Evolutionary conservation across 30 jellyfish, hydroid and myxozoan species (phyloP).

Genomic region (Rhopilema esculentum): DNA sequence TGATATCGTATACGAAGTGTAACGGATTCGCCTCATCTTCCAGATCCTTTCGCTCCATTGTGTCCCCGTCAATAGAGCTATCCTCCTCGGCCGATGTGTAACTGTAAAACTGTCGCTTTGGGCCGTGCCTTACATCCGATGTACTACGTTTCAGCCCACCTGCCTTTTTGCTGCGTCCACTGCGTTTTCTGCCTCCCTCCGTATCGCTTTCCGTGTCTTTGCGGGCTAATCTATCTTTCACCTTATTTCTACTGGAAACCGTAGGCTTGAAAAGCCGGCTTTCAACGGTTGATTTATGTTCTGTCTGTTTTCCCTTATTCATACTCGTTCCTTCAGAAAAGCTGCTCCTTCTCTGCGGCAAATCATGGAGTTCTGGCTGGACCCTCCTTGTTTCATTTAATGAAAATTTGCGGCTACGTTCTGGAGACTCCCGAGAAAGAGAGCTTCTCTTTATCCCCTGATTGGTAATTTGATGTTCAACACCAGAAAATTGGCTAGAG

Average conservation of each 20-base stretch:
- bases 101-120: slow-evolving; percentile 33
- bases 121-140: slow-evolving; percentile 57
- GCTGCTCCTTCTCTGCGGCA: slow-evolving; percentile 68
- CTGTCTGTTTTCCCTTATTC: background rate
- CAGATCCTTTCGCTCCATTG: background rate
- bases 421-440: slow-evolving; percentile 4
- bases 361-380: slow-evolving; percentile 3
- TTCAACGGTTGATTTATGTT: slow-evolving; percentile 14
- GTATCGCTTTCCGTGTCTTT: slow-evolving; percentile 70
- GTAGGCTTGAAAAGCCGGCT: slow-evolving; percentile 87
- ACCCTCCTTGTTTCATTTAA: slow-evolving; percentile 18
- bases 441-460: background rate
- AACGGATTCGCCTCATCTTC: slow-evolving; percentile 46
- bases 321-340: slow-evolving; percentile 60
- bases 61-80: slow-evolving; percentile 71
- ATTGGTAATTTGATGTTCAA: background rate
- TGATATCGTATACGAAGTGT: slow-evolving; percentile 71
- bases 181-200: slow-evolving; percentile 35
- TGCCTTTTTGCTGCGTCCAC: slow-evolving; percentile 3
- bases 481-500: background rate
- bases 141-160: slow-evolving; percentile 33
- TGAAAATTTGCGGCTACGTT: slow-evolving; percentile 36
- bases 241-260: slow-evolving; percentile 75
- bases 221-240: slow-evolving; percentile 53
- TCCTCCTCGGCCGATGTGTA: slow-evolving; percentile 70